These are phyloP conservation scores for Hoplostethus mediterraneus DNA, from an alignment of 2,797 vertebrate species.

Conservation along the genomic window DNA sequence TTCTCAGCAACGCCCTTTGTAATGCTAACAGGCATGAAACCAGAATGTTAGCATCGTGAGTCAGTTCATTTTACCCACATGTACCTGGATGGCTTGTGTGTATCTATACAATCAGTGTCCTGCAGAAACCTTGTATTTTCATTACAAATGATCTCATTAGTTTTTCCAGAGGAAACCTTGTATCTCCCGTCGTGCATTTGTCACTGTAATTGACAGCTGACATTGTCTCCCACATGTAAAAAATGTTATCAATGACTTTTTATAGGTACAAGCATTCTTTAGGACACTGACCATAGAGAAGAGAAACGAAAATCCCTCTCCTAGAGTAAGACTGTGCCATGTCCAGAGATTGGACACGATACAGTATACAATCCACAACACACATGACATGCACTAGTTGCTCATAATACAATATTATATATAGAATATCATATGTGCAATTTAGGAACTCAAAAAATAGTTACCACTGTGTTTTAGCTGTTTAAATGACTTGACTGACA, in stretches of 20 bases:
- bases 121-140: constrained; percentile 27
- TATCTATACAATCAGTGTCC: constrained; percentile 18
- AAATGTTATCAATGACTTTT: not conserved
- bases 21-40: constrained; percentile 37
- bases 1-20: constrained; percentile 37
- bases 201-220: constrained; percentile 43
- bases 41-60: constrained; percentile 33
- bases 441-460: not conserved
- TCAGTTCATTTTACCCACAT: constrained; percentile 38
- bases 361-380: too few relatives aligned
- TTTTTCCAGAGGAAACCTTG: constrained; percentile 37
- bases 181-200: constrained; percentile 17
- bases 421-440: too few relatives aligned
- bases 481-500: constrained; percentile 36
- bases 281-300: constrained; percentile 51
- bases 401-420: too few relatives aligned
- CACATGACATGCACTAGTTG: too few relatives aligned
- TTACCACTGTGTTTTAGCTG: constrained; percentile 7
- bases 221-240: constrained; percentile 30
- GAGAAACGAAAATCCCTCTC: constrained; percentile 47
- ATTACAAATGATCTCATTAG: constrained; percentile 26
- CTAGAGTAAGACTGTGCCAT: not conserved
- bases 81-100: constrained; percentile 30
- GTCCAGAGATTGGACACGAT: not conserved
- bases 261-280: constrained; percentile 14